Base-by-base conservation (phyloP, 2,113 vertebrate genomes). In the Centropristis striata region DNA sequence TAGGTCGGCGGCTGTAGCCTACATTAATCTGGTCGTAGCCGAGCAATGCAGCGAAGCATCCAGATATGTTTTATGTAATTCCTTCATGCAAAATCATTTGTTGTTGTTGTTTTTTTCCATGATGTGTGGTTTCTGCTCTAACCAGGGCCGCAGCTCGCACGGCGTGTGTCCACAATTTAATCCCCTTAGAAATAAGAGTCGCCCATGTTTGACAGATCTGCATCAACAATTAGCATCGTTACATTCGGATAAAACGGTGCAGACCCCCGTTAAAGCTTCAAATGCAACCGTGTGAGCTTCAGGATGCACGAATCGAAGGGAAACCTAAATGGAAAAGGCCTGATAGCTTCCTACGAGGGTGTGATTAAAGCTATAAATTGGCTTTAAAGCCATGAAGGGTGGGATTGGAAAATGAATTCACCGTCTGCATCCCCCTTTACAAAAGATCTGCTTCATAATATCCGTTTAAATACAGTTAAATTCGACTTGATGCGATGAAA, bases 141-240 rank as follows among this genome's bases (percentile, higher is more conserved):
- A 74, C 49, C 78, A 81, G 92, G 90, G 84, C 89, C 90, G 90
- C 88, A 81, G 76, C 84, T 80, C 78, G 77, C 65, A 61, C 57
- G 36, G 36, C 72, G 39, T 66, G 66, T 75, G 67, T 68, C 61
- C 78, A 58, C 21, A 55, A 27, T 77, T 65, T 11, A 41, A 46
- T 71, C 65, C 74, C 82, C 47, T 81, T 74, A 61, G 64, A 83
- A 85, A 79, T 57, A 76, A 78, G 53, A 72, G 36, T 50, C 61
- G 50, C 53, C 32, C 66, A 36, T 72, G 60, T 87, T 80, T 70
- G 54, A 49, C 53, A 71, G 81, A 71, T 84, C 39, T 71, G 87
- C 74, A 81, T 61, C 79, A 71, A 78, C 69, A 81, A 87, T 83
- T 58, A 74, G 57, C 81, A 1, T 76, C 63, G 71, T 25, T 80